A percentile compares a stretch with the other conserved stretches of the same genome.
Evolutionary conservation across 2,888 invertebrate genomes (phyloP).

Genomic region (Polia nebulosa): DNA sequence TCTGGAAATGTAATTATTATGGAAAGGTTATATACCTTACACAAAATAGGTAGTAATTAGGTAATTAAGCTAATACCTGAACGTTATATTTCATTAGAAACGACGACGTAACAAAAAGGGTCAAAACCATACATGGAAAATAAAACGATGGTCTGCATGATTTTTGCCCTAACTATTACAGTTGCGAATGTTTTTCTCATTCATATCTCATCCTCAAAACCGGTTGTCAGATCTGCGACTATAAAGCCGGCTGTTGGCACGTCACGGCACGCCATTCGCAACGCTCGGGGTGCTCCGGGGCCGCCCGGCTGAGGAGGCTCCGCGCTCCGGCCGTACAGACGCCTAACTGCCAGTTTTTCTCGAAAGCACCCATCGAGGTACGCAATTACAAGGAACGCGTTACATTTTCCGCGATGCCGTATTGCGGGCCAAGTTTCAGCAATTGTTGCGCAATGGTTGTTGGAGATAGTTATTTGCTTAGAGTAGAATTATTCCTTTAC

Average conservation of each 20-base stretch:
- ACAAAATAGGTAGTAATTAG: no score
- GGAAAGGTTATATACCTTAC: no score
- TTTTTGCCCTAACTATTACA: not conserved
- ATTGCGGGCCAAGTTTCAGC: conserved; percentile 11
- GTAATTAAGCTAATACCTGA: no score
- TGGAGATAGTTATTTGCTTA: not conserved
- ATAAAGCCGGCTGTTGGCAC: conserved; percentile 52
- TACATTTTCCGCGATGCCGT: conserved; percentile 38
- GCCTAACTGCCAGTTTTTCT: conserved; percentile 58
- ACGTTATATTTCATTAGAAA: not conserved
- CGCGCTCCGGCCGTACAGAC: conserved; percentile 26
- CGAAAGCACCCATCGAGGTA: conserved; percentile 67
- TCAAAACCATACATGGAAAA: not conserved
- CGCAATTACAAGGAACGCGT: conserved; percentile 65
- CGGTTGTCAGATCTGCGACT: conserved; percentile 31
- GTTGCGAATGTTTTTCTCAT: not conserved
- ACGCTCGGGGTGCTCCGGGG: conserved; percentile 53
- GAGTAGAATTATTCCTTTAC: not conserved
- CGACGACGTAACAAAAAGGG: not conserved
- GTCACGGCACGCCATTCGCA: conserved; percentile 60
- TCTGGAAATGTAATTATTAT: not conserved
- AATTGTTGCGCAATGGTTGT: conserved; percentile 16
- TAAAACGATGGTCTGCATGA: not conserved
- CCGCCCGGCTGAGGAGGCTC: conserved; percentile 5
- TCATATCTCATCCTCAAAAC: conserved; percentile 1